Evolutionary conservation across 2,888 invertebrate genomes (phyloP).

Genomic region (Congeria kusceri): DNA sequence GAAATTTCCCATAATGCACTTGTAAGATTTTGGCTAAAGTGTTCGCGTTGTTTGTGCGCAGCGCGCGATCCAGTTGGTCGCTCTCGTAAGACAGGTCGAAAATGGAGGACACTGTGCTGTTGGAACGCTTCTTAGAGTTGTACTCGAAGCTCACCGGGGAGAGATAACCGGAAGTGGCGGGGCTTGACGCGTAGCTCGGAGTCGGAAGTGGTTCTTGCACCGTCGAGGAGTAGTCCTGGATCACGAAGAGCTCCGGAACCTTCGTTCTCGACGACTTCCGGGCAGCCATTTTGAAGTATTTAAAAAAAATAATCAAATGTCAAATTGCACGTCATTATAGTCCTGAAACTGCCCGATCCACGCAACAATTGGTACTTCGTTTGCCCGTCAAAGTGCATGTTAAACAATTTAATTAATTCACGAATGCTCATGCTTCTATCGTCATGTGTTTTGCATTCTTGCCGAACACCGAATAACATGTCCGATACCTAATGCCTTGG

Average conservation of each 20-base stretch:
- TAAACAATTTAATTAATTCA: too few relatives aligned
- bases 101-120: conserved; percentile 86
- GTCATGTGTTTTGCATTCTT: too few relatives aligned
- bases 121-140: conserved; percentile 65
- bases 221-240: conserved; percentile 49
- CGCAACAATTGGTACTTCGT: too few relatives aligned
- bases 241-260: conserved; percentile 61
- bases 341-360: too few relatives aligned
- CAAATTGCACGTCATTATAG: too few relatives aligned
- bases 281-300: conserved; percentile 42
- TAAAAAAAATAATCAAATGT: background rate
- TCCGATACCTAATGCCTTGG: too few relatives aligned
- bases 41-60: conserved; percentile 87
- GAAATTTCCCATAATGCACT: conserved; percentile 86
- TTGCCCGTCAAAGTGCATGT: too few relatives aligned
- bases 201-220: background rate
- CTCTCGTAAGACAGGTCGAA: conserved; percentile 86
- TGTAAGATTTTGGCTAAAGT: conserved; percentile 87
- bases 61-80: conserved; percentile 87
- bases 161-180: conserved; percentile 44
- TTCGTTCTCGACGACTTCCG: conserved; percentile 51
- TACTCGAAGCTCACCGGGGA: conserved; percentile 57
- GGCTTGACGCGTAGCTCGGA: conserved; percentile 23
- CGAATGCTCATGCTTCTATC: too few relatives aligned
- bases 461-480: too few relatives aligned